Evolutionary conservation across 2,797 vertebrate species (phyloP), one percentile per base, ranked within the genome.

Genomic region (Xenopus petersii): DNA sequence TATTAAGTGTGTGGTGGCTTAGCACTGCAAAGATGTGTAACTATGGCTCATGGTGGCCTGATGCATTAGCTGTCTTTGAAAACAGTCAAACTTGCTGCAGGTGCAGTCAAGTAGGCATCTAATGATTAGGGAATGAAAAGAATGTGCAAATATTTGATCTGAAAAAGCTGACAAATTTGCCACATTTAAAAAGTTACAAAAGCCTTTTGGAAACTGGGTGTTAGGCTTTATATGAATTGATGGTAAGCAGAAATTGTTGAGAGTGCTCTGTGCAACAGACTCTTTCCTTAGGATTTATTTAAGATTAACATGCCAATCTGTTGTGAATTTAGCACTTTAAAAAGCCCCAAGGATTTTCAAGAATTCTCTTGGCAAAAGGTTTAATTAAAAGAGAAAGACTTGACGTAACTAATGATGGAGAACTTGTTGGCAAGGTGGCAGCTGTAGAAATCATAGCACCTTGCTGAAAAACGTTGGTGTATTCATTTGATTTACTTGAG

Each of bases 341-440:
- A 83, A 87, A 81, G 76, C 85, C 82, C 86, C 66, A 72, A 67
- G 84, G 89, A 89, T 75, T 84, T 86, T 70, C 67, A 86, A 82
- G 87, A 87, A 90, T 87, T 87, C 87, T 86, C 85, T 84, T 84
- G 87, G 88, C 85, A 46, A 81, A 78, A 81, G 75, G 85, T 80
- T 63, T 72, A 73, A 83, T 36, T 83, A 80, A 81, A 83, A 85
- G 84, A 65, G 6, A 64, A 64, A 85, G 63, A 85, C 82, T 88
- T 85, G 86, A 83, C 86, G 85, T 86, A 86, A 85, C 88, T 90
- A 86, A 87, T 87, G 83, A 83, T 72, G 84, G 84, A 83, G 82
- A 83, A 82, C 80, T 89, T 83, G 81, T 77, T 80, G 82, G 83
- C 83, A 75, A 55, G 30, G 76, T 46, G 12, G 74, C 78, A 75